Evolutionary conservation across 1,140 invertebrate genomes (phyloP).

Genomic region (Rhyzopertha dominica): DNA sequence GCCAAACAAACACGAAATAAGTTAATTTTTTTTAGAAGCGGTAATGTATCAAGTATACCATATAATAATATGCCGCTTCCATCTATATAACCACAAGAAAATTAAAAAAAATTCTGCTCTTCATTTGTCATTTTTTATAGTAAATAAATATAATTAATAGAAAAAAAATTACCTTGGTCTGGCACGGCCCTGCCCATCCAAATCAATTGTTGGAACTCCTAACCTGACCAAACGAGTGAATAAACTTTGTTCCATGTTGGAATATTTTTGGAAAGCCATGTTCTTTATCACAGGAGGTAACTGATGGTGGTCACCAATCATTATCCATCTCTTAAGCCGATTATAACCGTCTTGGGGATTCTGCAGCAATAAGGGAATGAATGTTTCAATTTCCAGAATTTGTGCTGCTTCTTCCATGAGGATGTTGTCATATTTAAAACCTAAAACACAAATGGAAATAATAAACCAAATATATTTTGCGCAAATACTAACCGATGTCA

Average conservation of each 20-base stretch:
- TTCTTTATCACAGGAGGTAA: slow-evolving; percentile 99
- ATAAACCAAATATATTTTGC: slow-evolving; percentile 2
- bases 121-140: background rate
- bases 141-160: too few species aligned
- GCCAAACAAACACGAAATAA: too few species aligned
- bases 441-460: slow-evolving; percentile 44
- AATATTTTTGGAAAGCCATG: slow-evolving; percentile 99
- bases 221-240: slow-evolving; percentile 95
- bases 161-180: slow-evolving; percentile 62
- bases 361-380: slow-evolving; percentile 95
- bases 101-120: too few species aligned
- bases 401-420: slow-evolving; percentile 99
- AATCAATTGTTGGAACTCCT: slow-evolving; percentile 92
- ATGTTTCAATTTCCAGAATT: slow-evolving; percentile 99
- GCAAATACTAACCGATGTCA: slow-evolving; percentile 64
- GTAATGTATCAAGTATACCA: too few species aligned
- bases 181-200: slow-evolving; percentile 96
- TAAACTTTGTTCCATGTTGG: slow-evolving; percentile 99
- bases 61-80: too few species aligned
- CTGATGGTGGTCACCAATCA: slow-evolving; percentile 99
- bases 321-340: slow-evolving; percentile 98
- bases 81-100: too few species aligned
- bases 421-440: slow-evolving; percentile 98
- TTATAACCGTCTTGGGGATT: slow-evolving; percentile 96
- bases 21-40: too few species aligned